Conservation (phyloP, 2,888 invertebrate species). For the Exephanes ischioxanthus region DNA sequence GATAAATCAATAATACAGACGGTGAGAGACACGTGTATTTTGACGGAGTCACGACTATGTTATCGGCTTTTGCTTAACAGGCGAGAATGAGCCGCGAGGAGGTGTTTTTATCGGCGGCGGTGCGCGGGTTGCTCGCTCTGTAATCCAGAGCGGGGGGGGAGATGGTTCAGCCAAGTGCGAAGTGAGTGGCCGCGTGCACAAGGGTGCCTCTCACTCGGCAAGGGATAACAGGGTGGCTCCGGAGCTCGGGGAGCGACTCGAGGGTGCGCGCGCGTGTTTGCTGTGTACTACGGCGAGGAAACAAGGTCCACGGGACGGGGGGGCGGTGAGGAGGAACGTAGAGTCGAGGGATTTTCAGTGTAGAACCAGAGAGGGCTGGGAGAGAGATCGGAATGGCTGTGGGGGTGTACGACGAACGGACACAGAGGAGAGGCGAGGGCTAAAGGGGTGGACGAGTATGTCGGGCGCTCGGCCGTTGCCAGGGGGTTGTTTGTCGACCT, state of each 20-base stretch:
- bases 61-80: constrained; percentile 45
- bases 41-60: constrained; percentile 56
- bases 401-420: constrained; percentile 52
- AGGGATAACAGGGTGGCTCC: constrained; percentile 1
- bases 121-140: constrained; percentile 4
- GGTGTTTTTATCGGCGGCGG: constrained; percentile 6
- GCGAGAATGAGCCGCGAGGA: constrained; percentile 50
- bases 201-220: constrained; percentile 7
- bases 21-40: constrained; percentile 30
- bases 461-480: constrained; percentile 53
- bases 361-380: not conserved
- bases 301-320: not conserved
- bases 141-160: constrained; percentile 2
- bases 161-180: constrained; percentile 48
- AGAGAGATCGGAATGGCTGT: not conserved
- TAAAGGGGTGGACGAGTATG: constrained; percentile 11
- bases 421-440: not conserved
- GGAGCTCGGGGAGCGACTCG: not conserved
- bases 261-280: not conserved
- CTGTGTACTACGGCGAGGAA: not conserved
- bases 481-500: constrained; percentile 75
- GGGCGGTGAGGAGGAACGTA: not conserved
- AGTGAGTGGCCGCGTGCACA: constrained; percentile 32
- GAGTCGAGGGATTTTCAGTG: not conserved
- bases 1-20: constrained; percentile 27